Conservation (phyloP, 2,113 vertebrate genomes). For the Nanorana parkeri region DNA sequence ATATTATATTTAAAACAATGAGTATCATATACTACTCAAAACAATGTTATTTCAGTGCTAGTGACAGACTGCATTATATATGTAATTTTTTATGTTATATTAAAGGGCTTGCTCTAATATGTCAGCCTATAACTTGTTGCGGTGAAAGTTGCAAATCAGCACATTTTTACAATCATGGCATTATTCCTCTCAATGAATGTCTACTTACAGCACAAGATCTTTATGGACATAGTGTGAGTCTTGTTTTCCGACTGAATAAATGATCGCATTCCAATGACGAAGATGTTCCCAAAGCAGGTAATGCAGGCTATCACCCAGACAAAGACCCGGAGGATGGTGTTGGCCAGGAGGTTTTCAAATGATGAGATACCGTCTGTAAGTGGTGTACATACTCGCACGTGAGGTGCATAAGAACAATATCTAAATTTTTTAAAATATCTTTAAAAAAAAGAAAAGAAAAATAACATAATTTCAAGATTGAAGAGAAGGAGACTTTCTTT, state of each 20-base stretch:
- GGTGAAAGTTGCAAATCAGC: too few relatives aligned
- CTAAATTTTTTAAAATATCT: conserved; percentile 86
- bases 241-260: conserved; percentile 83
- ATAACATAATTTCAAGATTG: conserved; percentile 24
- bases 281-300: conserved; percentile 84
- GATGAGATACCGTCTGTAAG: conserved; percentile 85
- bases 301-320: conserved; percentile 86
- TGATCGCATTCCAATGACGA: conserved; percentile 85
- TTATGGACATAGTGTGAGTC: conserved; percentile 81
- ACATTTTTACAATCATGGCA: too few relatives aligned
- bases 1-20: too few relatives aligned
- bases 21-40: too few relatives aligned
- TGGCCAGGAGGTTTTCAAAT: conserved; percentile 84
- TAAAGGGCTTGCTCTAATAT: too few relatives aligned
- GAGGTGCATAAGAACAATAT: conserved; percentile 82
- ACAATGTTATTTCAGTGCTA: too few relatives aligned
- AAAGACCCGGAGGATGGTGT: conserved; percentile 80
- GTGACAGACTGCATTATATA: too few relatives aligned
- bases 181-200: neutral
- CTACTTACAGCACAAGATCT: conserved; percentile 82
- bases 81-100: too few relatives aligned
- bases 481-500: too few relatives aligned
- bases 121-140: too few relatives aligned
- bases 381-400: conserved; percentile 80
- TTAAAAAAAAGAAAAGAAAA: conserved; percentile 54